Evolutionary conservation across 1,140 invertebrate genomes (phyloP), one percentile per base, ranked within the genome.

Genomic region (Zaprionus africanus): DNA sequence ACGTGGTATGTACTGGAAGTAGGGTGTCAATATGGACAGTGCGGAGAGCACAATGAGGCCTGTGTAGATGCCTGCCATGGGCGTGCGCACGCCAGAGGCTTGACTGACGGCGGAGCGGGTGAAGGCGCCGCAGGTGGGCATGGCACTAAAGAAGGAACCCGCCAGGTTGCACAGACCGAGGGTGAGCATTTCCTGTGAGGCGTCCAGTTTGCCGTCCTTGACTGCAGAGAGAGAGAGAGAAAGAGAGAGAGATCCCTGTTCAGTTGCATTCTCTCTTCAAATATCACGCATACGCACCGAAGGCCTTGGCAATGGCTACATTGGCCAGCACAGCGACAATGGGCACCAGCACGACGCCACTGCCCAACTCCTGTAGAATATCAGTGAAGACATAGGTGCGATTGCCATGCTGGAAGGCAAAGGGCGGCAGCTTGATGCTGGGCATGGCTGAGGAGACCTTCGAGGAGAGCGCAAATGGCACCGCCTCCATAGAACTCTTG

Each of bases 231-330:
- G 19, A 22, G 43, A 12, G 7, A 49, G 43, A 49, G 31, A 31
- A 7, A 15, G 43, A 49, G 9, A 15, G 43, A 49, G 9, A 9
- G n/a, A 7, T 43, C 36, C 5, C 31, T 34, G 26, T 11, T 34
- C 11, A 34, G 31, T 11, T 15, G 13, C 0, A 15, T n/a, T 41
- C 5, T 12, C 15, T 41, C 15, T 13, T 15, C 0, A n/a, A 13
- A 54, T 31, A 74, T 82, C 24, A 49, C 19, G 58, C n/a, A 76
- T 84, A 94, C 94, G 94, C 92, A 96, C 96, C 94, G 90, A 98
- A 98, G 7, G 96, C 96, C 93, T 98, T 98, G 7, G 97, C 97
- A 79, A 98, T 97, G 19, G 97, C 97, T 62, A 97, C 96, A 81
- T 97, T 97, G 59, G 97, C 96, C 22, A 98, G 93, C 4, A 97